Percentiles rank a stretch among this genome's conserved stretches.
Conservation (phyloP, 2,113 vertebrate genomes). For the Heptranchias perlo region DNA sequence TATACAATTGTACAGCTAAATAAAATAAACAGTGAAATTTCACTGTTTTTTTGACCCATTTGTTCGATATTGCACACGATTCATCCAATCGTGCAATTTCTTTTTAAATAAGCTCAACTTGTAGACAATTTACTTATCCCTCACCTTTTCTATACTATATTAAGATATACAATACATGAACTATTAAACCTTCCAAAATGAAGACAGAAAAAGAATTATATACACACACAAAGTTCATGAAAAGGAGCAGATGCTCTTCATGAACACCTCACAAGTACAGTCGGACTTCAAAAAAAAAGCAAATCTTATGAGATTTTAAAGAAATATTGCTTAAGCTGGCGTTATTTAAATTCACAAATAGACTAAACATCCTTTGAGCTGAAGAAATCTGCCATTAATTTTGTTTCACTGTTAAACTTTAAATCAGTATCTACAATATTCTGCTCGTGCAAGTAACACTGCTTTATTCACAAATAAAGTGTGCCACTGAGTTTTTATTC, state of each 20-base stretch:
- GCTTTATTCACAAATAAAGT: background rate
- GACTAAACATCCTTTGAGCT: background rate
- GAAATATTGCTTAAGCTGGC: background rate
- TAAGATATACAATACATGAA: no score
- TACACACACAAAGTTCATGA: no score
- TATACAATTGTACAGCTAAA: no score
- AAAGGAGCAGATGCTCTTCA: background rate
- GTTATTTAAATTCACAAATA: constrained; percentile 1
- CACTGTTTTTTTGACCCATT: no score
- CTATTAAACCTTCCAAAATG: no score
- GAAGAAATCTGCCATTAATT: background rate
- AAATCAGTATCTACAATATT: background rate
- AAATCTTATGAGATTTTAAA: background rate
- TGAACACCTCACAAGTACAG: background rate
- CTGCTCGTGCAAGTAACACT: background rate
- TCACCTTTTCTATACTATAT: background rate
- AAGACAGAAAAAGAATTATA: no score
- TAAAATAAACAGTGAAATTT: no score
- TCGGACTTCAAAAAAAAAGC: background rate
- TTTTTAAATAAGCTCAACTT: background rate
- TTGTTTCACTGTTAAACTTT: background rate
- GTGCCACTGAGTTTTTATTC: background rate
- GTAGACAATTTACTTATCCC: background rate
- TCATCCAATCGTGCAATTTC: background rate
- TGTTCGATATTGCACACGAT: background rate